Evolutionary conservation across 1,140 invertebrate species (phyloP), one percentile per base, ranked within the genome.

Genomic region (Choristoneura fumiferana): DNA sequence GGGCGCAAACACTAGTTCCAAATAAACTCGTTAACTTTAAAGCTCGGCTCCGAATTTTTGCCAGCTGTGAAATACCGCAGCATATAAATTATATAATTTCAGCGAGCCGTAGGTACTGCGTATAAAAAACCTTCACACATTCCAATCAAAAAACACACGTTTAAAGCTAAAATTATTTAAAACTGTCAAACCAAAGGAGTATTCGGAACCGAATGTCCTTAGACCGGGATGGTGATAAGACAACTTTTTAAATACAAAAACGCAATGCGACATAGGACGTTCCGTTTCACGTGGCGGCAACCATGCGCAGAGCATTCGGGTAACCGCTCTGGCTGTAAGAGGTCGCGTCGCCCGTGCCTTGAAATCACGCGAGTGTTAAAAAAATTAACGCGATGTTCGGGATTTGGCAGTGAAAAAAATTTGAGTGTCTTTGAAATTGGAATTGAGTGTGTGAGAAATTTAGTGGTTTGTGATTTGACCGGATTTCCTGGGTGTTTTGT

Each of bases 211-310:
- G 8, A 22, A 22, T 22, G 43, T 49, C n/a, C 43, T 22, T 49
- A 49, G 43, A 49, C 29, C 18, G 22, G 8, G 22, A 10, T 22
- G 54, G 22, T 18, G 58, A 39, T 76, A 67, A 69, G 74, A 69
- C 58, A 35, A 71, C 54, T 76, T 79, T 49, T 75, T 58, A 60
- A 62, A 65, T 60, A 39, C 56, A 63, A 65, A 71, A 85, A 84
- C 82, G 82, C 82, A 85, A 62, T 85, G 82, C 82, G 82, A 82
- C 81, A 71, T 85, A 85, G 66, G 80, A 62, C 75, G 65, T 82
- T 81, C 81, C 56, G 70, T 66, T 59, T 33, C 52, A 62, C 54
- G 57, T 18, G 18, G 38, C 53, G 60, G 63, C 9, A 65, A 58
- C 71, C 79, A 82, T 84, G 83, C 83, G 83, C 83, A 86, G 71